Base-by-base conservation (phyloP, 2,797 vertebrate genomes). In the Takifugu rubripes region DNA sequence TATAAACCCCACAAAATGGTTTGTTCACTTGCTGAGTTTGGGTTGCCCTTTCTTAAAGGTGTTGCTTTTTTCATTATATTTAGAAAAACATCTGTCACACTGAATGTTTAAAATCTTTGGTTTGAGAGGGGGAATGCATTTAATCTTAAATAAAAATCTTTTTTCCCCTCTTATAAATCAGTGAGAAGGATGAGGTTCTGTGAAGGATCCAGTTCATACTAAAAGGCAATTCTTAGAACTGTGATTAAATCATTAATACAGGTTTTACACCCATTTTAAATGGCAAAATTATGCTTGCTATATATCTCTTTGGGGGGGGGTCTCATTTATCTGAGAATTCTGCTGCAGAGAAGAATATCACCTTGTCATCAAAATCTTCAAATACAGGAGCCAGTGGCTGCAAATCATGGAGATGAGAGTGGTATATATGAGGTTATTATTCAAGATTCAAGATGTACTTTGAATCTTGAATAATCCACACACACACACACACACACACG, bases 241-340 rank as follows among this genome's bases (percentile, higher is more conserved):
- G 55, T 44, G 74, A 84, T 90, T 85, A 87, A 91, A 90, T 90
- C 91, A 92, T 92, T 91, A 91, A 92, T 87, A 87, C 50, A 66
- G 79, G 82, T 87, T 92, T 92, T 90, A 92, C 87, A 81, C 73
- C 86, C 84, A 84, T 89, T 87, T 88, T 82, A 90, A 82, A 86
- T 84, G 78, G 77, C 68, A 78, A 87, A 90, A 91, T 91, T 82
- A 91, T 90, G 80, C 88, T 89, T 86, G 49, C 79, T 21, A 21
- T 21, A 21, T 21, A 21, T 21, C 21, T 21, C 21, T 21, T 21
- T 21, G 21, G 21, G 21, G 21, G 21, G 21, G 21, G 17, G 17
- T 21, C 21, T 84, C 77, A 81, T 90, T 89, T 88, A 90, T 91
- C 74, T 84, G 77, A 75, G 79, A 64, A 40, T 49, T 59, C 66